phyloP scores from a whole-genome alignment of 35 echinoderm and acorn worm species.

The Heliocidaris erythrogramma region DNA sequence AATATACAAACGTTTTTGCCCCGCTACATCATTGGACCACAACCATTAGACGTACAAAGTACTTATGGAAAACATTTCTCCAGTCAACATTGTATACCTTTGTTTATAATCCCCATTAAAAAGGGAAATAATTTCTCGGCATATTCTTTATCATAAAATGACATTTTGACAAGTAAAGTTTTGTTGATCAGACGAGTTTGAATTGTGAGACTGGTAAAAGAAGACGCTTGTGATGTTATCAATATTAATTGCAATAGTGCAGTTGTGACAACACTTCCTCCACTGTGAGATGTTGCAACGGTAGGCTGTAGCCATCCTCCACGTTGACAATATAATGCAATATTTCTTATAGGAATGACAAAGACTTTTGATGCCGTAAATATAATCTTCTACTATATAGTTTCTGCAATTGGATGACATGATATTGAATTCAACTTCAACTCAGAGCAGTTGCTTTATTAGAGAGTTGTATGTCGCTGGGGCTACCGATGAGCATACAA shows the following conservation, averaged over 20 bases:
- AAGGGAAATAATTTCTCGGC: too few species aligned
- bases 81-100: neutral
- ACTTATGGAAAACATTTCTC: neutral
- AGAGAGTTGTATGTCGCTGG: neutral
- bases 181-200: too few species aligned
- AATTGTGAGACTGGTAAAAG: neutral
- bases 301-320: neutral
- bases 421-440: neutral
- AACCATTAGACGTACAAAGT: neutral
- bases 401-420: too few species aligned
- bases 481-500: neutral
- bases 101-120: neutral
- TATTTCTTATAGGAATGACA: too few species aligned
- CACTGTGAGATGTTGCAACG: neutral
- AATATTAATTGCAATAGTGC: neutral
- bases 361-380: too few species aligned
- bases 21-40: neutral
- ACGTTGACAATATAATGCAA: too few species aligned
- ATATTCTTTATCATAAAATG: too few species aligned
- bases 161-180: too few species aligned
- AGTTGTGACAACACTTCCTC: neutral
- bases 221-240: neutral
- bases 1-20: neutral
- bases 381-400: too few species aligned
- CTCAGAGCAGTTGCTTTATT: neutral